These are phyloP conservation scores for Periophthalmus magnuspinnatus DNA, from an alignment of 2,797 vertebrate species.

Conservation along the genomic window DNA sequence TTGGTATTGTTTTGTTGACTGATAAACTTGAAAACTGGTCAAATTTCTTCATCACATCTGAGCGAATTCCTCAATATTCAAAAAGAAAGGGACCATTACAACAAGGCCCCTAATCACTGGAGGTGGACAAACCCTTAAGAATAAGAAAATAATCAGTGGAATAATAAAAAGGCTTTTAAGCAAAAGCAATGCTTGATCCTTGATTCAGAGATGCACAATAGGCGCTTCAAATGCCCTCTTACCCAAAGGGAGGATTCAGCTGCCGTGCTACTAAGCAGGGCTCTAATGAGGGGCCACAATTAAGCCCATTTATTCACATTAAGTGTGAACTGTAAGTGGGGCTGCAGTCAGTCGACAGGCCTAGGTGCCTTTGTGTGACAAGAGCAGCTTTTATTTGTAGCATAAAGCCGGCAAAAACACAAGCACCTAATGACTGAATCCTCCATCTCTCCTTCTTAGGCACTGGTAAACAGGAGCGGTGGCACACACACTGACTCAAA, in stretches of 20 bases:
- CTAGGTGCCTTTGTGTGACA: constrained; percentile 73
- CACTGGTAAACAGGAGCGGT: constrained; percentile 33
- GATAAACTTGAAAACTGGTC: constrained; percentile 26
- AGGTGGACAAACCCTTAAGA: constrained; percentile 59
- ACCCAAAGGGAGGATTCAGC: constrained; percentile 75
- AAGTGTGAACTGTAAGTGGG: constrained; percentile 79
- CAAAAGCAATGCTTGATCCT: constrained; percentile 75
- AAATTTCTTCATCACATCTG: constrained; percentile 28
- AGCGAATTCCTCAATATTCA: constrained; percentile 57
- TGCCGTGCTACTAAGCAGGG: constrained; percentile 66
- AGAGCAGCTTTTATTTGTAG: constrained; percentile 76
- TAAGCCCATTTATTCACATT: constrained; percentile 81
- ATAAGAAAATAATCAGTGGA: constrained; percentile 76
- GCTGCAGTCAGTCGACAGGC: constrained; percentile 72
- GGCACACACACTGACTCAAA: constrained; percentile 69
- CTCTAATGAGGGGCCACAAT: constrained; percentile 80
- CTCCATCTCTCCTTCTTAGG: constrained; percentile 55
- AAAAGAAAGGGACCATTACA: constrained; percentile 51
- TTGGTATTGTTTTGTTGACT: constrained; percentile 10
- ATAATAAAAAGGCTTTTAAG: constrained; percentile 72
- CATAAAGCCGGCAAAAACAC: constrained; percentile 77
- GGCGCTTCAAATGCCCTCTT: constrained; percentile 78
- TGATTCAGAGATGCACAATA: constrained; percentile 71
- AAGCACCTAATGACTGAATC: constrained; percentile 78
- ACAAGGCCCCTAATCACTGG: constrained; percentile 68